Conservation (phyloP, 2,113 vertebrate species). For the Lipotes vexillifer region DNA sequence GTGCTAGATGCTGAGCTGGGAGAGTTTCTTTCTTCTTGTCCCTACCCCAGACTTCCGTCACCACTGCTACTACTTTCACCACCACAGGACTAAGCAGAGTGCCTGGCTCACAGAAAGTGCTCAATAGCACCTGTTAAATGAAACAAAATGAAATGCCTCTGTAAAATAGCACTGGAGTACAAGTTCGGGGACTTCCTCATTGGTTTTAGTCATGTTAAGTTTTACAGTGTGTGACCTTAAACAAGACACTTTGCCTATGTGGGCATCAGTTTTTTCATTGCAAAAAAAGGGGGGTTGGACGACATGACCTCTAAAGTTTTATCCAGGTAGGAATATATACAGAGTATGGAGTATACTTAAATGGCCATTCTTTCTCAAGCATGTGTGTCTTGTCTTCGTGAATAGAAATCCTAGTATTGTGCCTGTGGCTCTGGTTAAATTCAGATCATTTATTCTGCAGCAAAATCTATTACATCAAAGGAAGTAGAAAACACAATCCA, state of each 20-base stretch:
- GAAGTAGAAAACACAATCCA: not conserved
- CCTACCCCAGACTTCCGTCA: not conserved
- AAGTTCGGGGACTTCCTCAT: not conserved
- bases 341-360: not conserved
- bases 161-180: not conserved
- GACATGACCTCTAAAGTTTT: not conserved
- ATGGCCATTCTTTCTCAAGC: not conserved
- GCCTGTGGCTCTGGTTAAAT: not conserved
- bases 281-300: not conserved
- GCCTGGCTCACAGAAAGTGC: not conserved
- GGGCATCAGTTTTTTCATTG: not conserved
- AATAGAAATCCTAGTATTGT: not conserved
- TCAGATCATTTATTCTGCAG: slow-evolving; percentile 11
- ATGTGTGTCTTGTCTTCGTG: not conserved
- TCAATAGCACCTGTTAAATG: not conserved
- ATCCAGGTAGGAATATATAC: not conserved
- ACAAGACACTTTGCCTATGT: not conserved
- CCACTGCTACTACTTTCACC: not conserved
- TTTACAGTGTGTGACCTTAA: not conserved
- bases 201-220: not conserved
- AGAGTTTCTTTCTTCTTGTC: not conserved
- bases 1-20: not conserved
- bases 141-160: not conserved
- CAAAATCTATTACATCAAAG: slow-evolving; percentile 11
- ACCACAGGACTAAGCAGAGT: not conserved